A percentile compares a stretch with the other conserved stretches of the same genome.
phyloP scores from a whole-genome alignment of 2,797 vertebrate species.

The Aulostomus chinensis region DNA sequence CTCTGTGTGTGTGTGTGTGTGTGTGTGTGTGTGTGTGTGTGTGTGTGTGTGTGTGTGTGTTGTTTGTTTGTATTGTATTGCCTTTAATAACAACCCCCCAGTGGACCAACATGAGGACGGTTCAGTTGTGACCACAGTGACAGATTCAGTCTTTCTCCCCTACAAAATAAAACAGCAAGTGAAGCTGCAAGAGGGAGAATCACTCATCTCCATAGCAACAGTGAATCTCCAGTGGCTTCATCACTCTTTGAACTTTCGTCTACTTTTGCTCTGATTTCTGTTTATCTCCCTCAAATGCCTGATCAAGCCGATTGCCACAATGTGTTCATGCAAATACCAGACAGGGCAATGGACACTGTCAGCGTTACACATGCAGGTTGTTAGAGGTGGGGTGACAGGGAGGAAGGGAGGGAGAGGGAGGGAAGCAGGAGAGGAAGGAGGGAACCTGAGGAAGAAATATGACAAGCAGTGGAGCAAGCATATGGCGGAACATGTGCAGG shows the following conservation, averaged over 20 bases:
- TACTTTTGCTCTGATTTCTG: slow-evolving; percentile 30
- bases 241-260: slow-evolving; percentile 60
- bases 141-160: slow-evolving; percentile 20
- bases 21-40: too few species aligned
- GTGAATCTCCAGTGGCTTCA: slow-evolving; percentile 40
- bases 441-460: slow-evolving; percentile 3
- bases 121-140: slow-evolving; percentile 16
- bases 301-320: slow-evolving; percentile 11
- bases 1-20: too few species aligned
- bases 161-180: slow-evolving; percentile 1
- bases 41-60: too few species aligned
- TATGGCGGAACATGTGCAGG: slow-evolving; percentile 9
- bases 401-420: neutral
- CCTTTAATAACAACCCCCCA: neutral
- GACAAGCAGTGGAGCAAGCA: neutral
- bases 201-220: slow-evolving; percentile 66
- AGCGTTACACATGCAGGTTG: slow-evolving; percentile 3
- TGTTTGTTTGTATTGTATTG: too few species aligned
- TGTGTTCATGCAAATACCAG: neutral
- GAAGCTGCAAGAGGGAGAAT: slow-evolving; percentile 8
- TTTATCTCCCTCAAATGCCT: slow-evolving; percentile 9
- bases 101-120: neutral
- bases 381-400: neutral
- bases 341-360: neutral
- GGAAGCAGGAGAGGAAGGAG: slow-evolving; percentile 6